A percentile compares a stretch with the other conserved stretches of the same genome.
These are phyloP conservation scores for Meghimatium bilineatum DNA, from an alignment of 2,888 invertebrate genomes.

Conservation along the genomic window DNA sequence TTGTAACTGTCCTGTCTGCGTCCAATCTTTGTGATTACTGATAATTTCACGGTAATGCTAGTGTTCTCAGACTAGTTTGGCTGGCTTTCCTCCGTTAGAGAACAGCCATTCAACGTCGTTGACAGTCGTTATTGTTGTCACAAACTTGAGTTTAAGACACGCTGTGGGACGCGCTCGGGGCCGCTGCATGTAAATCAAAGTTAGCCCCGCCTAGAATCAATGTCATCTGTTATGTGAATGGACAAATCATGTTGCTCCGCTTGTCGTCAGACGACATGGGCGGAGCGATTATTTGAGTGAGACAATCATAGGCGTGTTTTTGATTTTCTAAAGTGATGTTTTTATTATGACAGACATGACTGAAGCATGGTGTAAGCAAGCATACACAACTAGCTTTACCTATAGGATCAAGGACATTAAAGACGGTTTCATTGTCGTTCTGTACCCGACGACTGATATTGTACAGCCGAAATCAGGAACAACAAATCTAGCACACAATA, in stretches of 20 bases:
- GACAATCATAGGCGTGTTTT: neutral
- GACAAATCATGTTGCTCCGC: neutral
- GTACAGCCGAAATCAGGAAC: neutral
- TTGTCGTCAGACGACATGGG: neutral
- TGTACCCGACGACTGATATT: neutral
- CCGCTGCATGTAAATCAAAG: neutral
- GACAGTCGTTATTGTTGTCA: slow-evolving; percentile 2
- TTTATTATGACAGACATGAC: neutral
- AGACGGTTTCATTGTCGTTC: neutral
- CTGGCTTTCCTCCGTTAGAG: neutral
- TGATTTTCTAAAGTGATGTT: neutral
- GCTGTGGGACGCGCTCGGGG: too few relatives aligned
- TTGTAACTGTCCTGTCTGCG: slow-evolving; percentile 13
- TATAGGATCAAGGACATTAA: neutral
- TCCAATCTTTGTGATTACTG: slow-evolving; percentile 35
- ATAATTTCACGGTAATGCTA: slow-evolving; percentile 41
- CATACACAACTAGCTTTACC: too few relatives aligned
- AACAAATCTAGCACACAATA: neutral
- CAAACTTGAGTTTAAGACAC: neutral
- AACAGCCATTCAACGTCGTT: slow-evolving; percentile 11
- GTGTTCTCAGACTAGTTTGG: slow-evolving; percentile 24
- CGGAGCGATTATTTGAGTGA: neutral
- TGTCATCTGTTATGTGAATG: neutral
- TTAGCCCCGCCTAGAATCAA: slow-evolving; percentile 22
- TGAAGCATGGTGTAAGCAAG: too few relatives aligned